Conservation (phyloP, 2,888 invertebrate genomes). For the Pecten maximus region DNA sequence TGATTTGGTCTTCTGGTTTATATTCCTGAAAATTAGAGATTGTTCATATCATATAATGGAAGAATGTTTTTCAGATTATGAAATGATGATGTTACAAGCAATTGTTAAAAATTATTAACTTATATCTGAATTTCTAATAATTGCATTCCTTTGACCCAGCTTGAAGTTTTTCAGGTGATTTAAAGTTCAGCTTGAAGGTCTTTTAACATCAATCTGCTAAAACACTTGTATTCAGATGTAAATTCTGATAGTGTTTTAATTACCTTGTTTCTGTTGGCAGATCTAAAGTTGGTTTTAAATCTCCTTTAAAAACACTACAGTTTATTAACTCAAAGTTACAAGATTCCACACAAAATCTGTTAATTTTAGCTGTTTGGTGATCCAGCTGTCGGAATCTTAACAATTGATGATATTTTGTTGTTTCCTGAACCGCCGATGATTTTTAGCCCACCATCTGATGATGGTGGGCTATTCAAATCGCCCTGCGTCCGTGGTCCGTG, state of each 20-base stretch:
- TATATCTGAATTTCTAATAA: neutral
- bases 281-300: neutral
- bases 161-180: neutral
- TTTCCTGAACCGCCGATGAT: no score
- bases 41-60: no score
- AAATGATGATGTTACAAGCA: neutral
- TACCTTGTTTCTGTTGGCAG: neutral
- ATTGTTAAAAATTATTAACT: neutral
- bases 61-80: no score
- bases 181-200: neutral
- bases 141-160: neutral
- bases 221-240: neutral
- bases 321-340: no score
- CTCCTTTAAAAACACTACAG: no score
- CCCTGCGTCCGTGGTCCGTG: no score
- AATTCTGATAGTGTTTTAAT: no score
- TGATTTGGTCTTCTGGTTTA: neutral
- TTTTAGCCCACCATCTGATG: no score
- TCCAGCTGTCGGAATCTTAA: no score
- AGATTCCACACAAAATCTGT: neutral
- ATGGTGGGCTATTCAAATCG: no score
- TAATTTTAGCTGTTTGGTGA: neutral
- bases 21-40: neutral
- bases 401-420: no score
- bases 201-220: neutral